These are phyloP conservation scores for Philaethria dido DNA, from an alignment of 2,888 invertebrate genomes.

Conservation along the genomic window DNA sequence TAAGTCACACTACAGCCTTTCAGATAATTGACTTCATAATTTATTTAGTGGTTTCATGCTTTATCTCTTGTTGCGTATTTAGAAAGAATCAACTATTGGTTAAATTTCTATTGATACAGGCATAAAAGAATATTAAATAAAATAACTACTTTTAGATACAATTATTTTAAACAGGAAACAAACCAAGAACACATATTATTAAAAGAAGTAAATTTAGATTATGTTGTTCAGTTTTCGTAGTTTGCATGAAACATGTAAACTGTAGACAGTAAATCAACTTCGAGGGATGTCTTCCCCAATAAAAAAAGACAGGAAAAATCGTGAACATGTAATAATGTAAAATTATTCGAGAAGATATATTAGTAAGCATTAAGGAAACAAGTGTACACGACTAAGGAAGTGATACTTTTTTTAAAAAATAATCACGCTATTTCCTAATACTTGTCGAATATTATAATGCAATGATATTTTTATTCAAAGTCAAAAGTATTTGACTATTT, in stretches of 20 bases:
- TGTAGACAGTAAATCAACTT: background rate
- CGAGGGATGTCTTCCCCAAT: background rate
- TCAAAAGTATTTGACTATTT: background rate
- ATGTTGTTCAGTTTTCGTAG: background rate
- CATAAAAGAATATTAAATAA: no score
- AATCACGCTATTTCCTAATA: slow-evolving; percentile 18
- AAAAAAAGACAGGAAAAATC: background rate
- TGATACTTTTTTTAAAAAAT: background rate
- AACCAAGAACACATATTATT: no score
- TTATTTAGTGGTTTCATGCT: no score
- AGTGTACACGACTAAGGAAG: slow-evolving; percentile 13
- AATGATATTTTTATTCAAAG: slow-evolving; percentile 1
- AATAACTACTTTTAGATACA: no score
- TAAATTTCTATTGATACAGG: no score
- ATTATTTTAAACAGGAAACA: no score
- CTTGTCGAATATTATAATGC: slow-evolving; percentile 1
- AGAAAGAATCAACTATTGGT: no score
- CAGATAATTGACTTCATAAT: no score
- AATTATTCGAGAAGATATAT: slow-evolving; percentile 25
- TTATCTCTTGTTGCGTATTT: no score
- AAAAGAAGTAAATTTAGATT: background rate
- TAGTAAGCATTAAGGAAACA: slow-evolving; percentile 25
- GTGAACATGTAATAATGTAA: slow-evolving; percentile 18
- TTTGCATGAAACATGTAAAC: background rate
- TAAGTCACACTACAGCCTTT: no score